Base-by-base conservation (phyloP, 2,113 vertebrate genomes). In the Callospermophilus lateralis region DNA sequence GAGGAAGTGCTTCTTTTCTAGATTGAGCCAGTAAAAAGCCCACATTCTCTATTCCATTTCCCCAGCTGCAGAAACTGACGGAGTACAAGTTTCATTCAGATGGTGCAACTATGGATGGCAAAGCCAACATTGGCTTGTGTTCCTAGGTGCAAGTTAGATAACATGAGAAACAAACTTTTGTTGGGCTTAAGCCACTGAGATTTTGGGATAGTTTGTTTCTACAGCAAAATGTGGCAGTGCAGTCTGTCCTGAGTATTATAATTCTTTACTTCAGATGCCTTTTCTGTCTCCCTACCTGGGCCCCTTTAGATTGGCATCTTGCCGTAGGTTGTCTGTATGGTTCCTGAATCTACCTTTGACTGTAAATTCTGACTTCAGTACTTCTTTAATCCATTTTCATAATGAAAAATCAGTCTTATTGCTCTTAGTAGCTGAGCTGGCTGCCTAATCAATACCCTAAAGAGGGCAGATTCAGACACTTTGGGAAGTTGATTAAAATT, bases 401-500 rank as follows among this genome's bases (percentile, higher is more conserved):
- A 90, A 94, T n/a, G 13, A 61, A 32, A 2, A 11, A 30, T 61
- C 20, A 28, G 22, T 11, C 10, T 39, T 39, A 8, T n/a, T 96
- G 28, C 84, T 20, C 48, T 92, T 17, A 6, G 28, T 8, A 51
- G 48, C 22, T 51, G 16, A 65, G 7, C 28, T 89, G n/a, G 20
- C 70, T 84, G 12, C 19, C 45, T 63, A 77, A 15, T 84, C 32
- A 61, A 4, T 63, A 51, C 2, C 1, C 11, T 12, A 58, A 63
- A 7, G 20, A 88, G 8, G n/a, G 67, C 28, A 72, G 28, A 83
- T 34, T 32, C 53, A 22, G 84, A 65, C 22, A 68, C 17, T 77
- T 9, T 51, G 42, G 81, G 81, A 89, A 94, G 34, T 4, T 68
- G 58, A 78, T 83, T 90, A 58, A 77, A 51, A 78, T 92, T 84